Percentiles rank a stretch among this genome's conserved stretches.
phyloP scores from a whole-genome alignment of 2,113 vertebrate species.

The Percina caprodes region DNA sequence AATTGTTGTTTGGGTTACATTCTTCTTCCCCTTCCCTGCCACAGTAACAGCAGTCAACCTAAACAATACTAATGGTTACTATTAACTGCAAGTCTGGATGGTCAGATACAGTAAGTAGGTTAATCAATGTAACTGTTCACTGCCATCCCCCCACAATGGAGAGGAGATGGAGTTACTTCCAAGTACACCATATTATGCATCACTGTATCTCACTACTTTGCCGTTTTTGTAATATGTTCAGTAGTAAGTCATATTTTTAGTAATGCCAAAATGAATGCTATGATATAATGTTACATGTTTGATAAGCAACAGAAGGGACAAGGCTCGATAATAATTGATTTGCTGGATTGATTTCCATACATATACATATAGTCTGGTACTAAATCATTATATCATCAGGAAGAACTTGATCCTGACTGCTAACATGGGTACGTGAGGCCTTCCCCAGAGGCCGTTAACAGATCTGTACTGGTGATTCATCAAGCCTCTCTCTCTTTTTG shows the following conservation, averaged over 20 bases:
- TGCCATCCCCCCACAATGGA: background rate
- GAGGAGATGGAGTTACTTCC: background rate
- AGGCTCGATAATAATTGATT: too few species aligned
- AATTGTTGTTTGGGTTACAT: too few species aligned
- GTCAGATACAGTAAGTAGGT: constrained; percentile 27
- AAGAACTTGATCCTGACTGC: background rate
- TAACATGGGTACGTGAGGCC: background rate
- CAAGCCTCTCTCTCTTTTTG: background rate
- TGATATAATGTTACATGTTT: background rate
- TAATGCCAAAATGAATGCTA: background rate
- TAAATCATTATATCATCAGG: too few species aligned
- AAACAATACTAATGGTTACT: background rate
- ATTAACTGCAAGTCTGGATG: background rate
- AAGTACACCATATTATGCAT: background rate
- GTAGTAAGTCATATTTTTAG: too few species aligned
- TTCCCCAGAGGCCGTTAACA: constrained; percentile 17
- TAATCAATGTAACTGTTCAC: constrained; percentile 23
- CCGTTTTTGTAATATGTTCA: background rate
- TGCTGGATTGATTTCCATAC: too few species aligned
- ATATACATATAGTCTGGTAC: too few species aligned
- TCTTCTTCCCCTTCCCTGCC: too few species aligned
- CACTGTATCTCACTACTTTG: background rate
- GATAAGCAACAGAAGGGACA: background rate
- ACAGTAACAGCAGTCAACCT: too few species aligned
- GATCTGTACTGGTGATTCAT: constrained; percentile 14